Conservation (phyloP, 2,888 invertebrate genomes). For the Mimumesa dahlbomi region DNA sequence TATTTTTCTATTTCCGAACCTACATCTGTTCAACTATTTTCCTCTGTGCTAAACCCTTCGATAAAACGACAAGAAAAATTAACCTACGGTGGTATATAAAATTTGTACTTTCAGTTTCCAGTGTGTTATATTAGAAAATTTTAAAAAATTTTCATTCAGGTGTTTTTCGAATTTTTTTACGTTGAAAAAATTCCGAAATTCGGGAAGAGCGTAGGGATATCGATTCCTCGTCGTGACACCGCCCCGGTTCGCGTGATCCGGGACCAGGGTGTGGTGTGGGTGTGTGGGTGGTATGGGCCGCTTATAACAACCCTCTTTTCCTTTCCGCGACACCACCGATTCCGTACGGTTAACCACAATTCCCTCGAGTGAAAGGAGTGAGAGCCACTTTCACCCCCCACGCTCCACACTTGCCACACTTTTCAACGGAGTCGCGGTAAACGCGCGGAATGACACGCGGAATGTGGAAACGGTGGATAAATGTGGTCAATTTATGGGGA, state of each 20-base stretch:
- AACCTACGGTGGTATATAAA: no score
- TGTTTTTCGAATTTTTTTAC: slow-evolving; percentile 32
- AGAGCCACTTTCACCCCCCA: slow-evolving; percentile 22
- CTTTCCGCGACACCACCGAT: slow-evolving; percentile 60
- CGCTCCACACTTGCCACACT: slow-evolving; percentile 1
- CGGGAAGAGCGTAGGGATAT: slow-evolving; percentile 70
- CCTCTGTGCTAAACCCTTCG: no score
- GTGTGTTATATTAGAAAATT: no score
- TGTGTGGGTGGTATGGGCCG: slow-evolving; percentile 65
- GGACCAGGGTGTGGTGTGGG: no score
- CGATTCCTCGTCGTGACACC: slow-evolving; percentile 71
- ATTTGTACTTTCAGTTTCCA: no score
- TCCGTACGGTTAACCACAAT: slow-evolving; percentile 63
- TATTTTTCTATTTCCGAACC: not conserved
- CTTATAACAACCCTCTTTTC: slow-evolving; percentile 65
- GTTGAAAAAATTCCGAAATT: slow-evolving; percentile 70
- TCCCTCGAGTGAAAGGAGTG: slow-evolving; percentile 46
- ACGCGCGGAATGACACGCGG: no score
- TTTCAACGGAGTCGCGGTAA: slow-evolving; percentile 23
- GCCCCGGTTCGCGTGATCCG: slow-evolving; percentile 68
- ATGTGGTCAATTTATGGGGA: no score
- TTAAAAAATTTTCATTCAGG: no score
- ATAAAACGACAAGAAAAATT: no score
- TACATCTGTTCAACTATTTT: not conserved
- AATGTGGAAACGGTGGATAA: no score